Percentiles rank a stretch among this genome's conserved stretches.
Evolutionary conservation across 1,140 invertebrate species (phyloP).

Genomic region (Bombus superbus): DNA sequence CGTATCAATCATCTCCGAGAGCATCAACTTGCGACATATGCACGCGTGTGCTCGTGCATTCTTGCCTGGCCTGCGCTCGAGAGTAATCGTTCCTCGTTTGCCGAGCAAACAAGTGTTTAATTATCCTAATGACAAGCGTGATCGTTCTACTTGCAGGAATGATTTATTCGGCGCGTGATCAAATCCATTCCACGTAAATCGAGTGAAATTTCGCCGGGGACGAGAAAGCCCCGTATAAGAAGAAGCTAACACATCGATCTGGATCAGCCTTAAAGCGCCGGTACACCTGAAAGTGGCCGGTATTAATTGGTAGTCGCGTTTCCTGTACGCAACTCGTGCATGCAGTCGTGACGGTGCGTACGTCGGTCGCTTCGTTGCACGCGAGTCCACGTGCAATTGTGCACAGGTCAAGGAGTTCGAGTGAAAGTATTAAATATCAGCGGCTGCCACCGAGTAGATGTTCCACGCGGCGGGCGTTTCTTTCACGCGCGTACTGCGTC

Average conservation of each 20-base stretch:
- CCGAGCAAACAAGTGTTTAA: neutral
- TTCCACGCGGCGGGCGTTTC: constrained; percentile 46
- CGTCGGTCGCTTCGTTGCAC: constrained; percentile 1
- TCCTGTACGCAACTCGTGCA: constrained; percentile 51
- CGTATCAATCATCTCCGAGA: constrained; percentile 4
- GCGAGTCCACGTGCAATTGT: constrained; percentile 66
- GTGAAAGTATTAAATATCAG: constrained; percentile 81
- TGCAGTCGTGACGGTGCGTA: neutral
- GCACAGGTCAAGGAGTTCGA: constrained; percentile 79
- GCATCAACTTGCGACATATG: neutral
- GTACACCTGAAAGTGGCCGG: constrained; percentile 21
- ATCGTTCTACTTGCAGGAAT: neutral
- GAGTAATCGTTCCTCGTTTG: neutral
- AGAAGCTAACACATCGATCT: neutral
- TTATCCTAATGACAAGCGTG: neutral
- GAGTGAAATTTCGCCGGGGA: constrained; percentile 1
- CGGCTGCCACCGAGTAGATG: constrained; percentile 59
- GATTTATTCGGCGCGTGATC: too few species aligned
- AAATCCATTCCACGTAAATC: too few species aligned
- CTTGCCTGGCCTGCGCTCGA: neutral
- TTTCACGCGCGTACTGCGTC: neutral
- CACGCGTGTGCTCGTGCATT: too few species aligned
- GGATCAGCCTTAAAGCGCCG: neutral
- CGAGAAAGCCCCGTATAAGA: neutral
- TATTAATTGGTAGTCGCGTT: constrained; percentile 39